These are phyloP conservation scores for Amazona guildingii DNA, from an alignment of 2,113 vertebrate species.

Conservation along the genomic window DNA sequence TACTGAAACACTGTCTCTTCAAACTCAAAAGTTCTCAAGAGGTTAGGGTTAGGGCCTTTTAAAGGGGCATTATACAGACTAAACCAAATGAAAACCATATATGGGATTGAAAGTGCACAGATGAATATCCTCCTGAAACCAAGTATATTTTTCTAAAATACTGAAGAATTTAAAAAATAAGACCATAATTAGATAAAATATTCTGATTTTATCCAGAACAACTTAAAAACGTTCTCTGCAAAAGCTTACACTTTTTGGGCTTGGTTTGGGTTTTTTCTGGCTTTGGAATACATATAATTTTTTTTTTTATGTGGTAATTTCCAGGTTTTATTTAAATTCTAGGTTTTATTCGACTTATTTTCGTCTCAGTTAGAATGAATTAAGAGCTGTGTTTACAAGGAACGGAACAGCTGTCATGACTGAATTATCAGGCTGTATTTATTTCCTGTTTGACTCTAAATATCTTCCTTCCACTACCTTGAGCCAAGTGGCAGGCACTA, in stretches of 20 bases:
- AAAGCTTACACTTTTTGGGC: not conserved
- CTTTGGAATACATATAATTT: not conserved
- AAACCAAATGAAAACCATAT: not conserved
- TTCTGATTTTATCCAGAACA: not conserved
- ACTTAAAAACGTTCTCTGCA: not conserved
- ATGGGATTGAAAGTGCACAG: not conserved
- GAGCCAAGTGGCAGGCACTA: constrained; percentile 42
- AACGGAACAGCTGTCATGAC: not conserved
- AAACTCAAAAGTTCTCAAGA: not conserved
- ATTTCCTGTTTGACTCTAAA: constrained; percentile 43
- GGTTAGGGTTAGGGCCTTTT: not conserved
- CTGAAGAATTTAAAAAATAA: not conserved
- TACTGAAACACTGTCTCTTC: not conserved
- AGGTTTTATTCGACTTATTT: not conserved
- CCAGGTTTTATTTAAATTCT: not conserved
- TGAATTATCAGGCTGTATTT: constrained; percentile 27
- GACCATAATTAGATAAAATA: not conserved
- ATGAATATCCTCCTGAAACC: not conserved
- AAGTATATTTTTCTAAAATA: not conserved
- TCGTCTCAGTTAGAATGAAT: not conserved
- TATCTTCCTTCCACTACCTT: constrained; percentile 44
- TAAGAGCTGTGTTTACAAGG: not conserved
- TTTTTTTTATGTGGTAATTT: not conserved
- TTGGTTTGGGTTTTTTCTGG: not conserved
- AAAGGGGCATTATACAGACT: not conserved